phyloP scores from a whole-genome alignment of 1,140 invertebrate species.

The Calosoma granatense region DNA sequence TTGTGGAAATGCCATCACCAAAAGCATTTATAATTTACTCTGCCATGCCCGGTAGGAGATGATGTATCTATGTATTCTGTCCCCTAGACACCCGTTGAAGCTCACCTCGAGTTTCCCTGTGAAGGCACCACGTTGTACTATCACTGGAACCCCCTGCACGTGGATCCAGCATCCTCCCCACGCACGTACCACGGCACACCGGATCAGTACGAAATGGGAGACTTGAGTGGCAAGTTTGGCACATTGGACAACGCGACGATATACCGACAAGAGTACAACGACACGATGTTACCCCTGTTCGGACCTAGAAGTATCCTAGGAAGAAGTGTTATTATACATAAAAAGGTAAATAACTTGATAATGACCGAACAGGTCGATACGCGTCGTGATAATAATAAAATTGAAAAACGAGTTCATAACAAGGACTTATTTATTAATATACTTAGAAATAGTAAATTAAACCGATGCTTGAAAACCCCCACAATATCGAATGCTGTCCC shows the following conservation, averaged over 20 bases:
- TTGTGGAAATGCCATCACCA: too few relatives aligned
- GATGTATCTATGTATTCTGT: too few relatives aligned
- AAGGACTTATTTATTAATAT: neutral
- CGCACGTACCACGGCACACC: slow-evolving; percentile 44
- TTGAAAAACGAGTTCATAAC: too few relatives aligned
- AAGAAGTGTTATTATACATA: slow-evolving; percentile 78
- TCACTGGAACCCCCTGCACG: slow-evolving; percentile 70
- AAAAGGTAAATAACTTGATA: slow-evolving; percentile 51
- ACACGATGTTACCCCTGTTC: slow-evolving; percentile 76
- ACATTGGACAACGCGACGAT: slow-evolving; percentile 47
- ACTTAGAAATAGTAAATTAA: neutral
- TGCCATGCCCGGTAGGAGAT: too few relatives aligned
- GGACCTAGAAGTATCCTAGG: slow-evolving; percentile 75
- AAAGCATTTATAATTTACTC: too few relatives aligned
- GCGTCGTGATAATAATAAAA: neutral
- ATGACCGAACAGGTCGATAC: too few relatives aligned
- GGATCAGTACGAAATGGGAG: slow-evolving; percentile 83
- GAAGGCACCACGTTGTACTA: slow-evolving; percentile 68
- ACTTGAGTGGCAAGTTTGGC: slow-evolving; percentile 86
- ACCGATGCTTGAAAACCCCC: neutral
- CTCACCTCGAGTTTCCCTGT: slow-evolving; percentile 79
- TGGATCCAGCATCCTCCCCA: slow-evolving; percentile 50
- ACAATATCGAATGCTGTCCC: too few relatives aligned
- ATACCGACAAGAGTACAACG: slow-evolving; percentile 56
- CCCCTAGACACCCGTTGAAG: slow-evolving; percentile 62